Percentiles rank a stretch among this genome's conserved stretches.
Conservation (phyloP, 2,888 invertebrate genomes). For the Lepidocyrtinus sp. region DNA sequence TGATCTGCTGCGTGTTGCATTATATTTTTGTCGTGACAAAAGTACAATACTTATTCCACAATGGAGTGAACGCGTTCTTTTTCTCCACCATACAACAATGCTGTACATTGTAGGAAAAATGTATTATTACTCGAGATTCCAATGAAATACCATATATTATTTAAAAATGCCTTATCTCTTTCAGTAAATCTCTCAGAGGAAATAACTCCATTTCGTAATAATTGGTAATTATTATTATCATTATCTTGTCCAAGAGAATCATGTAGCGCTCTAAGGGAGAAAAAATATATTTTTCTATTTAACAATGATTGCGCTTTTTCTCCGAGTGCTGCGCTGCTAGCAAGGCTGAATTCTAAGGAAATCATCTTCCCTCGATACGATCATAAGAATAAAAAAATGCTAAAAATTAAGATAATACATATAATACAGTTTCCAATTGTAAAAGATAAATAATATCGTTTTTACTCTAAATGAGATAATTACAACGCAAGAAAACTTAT, state of each 20-base stretch:
- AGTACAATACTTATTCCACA: slow-evolving; percentile 47
- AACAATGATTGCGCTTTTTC: slow-evolving; percentile 40
- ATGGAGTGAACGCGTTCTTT: slow-evolving; percentile 30
- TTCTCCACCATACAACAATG: slow-evolving; percentile 33
- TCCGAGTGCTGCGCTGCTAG: too few species aligned
- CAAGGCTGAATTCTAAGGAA: too few species aligned
- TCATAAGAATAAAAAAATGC: too few species aligned
- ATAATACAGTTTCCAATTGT: too few species aligned
- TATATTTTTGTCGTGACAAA: slow-evolving; percentile 43
- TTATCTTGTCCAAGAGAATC: slow-evolving; percentile 55
- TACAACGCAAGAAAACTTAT: too few species aligned
- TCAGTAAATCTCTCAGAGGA: slow-evolving; percentile 52
- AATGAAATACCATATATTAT: slow-evolving; percentile 38
- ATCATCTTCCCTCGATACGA: too few species aligned
- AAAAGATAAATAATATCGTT: too few species aligned
- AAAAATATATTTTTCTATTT: too few species aligned
- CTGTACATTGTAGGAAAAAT: slow-evolving; percentile 1
- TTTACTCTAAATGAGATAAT: too few species aligned
- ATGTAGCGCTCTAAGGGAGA: slow-evolving; percentile 47
- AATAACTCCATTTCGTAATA: slow-evolving; percentile 55
- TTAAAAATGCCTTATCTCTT: slow-evolving; percentile 55
- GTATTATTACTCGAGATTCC: slow-evolving; percentile 45
- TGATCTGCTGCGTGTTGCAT: too few species aligned
- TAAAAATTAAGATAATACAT: too few species aligned
- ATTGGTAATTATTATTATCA: slow-evolving; percentile 58